Percentiles rank a stretch among this genome's conserved stretches.
Evolutionary conservation across 2,797 vertebrate species (phyloP).

Genomic region (Coracias cyanogaster): DNA sequence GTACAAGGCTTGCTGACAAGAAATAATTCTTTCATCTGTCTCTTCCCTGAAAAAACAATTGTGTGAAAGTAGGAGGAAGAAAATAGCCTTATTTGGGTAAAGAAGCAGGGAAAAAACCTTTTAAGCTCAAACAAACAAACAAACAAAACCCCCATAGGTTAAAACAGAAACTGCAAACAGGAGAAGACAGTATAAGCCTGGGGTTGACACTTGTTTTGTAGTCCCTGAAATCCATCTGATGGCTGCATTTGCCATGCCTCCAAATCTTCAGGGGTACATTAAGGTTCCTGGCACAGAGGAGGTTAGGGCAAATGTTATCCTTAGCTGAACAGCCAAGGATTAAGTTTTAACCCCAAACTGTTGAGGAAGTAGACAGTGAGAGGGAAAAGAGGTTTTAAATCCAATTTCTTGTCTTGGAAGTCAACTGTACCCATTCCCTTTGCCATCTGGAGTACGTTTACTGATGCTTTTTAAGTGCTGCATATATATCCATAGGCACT

Average conservation of each 20-base stretch:
- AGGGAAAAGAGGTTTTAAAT: not conserved
- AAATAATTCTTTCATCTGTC: constrained; percentile 51
- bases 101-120: not conserved
- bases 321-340: not conserved
- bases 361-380: not conserved
- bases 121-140: not conserved
- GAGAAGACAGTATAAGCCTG: not conserved
- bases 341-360: not conserved
- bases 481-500: not conserved
- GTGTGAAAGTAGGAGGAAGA: constrained; percentile 21
- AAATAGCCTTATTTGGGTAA: constrained; percentile 25
- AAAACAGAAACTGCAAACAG: constrained; percentile 4
- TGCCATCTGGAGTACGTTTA: not conserved
- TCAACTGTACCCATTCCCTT: not conserved
- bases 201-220: not conserved
- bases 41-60: constrained; percentile 3
- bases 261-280: not conserved
- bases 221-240: not conserved
- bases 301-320: not conserved
- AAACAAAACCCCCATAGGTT: not conserved
- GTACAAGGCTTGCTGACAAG: constrained; percentile 18
- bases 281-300: not conserved
- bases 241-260: not conserved
- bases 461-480: not conserved
- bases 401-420: not conserved